Base-by-base conservation (phyloP, 64 coral and sea anemone genomes). In the Catalaphyllia jardinei region DNA sequence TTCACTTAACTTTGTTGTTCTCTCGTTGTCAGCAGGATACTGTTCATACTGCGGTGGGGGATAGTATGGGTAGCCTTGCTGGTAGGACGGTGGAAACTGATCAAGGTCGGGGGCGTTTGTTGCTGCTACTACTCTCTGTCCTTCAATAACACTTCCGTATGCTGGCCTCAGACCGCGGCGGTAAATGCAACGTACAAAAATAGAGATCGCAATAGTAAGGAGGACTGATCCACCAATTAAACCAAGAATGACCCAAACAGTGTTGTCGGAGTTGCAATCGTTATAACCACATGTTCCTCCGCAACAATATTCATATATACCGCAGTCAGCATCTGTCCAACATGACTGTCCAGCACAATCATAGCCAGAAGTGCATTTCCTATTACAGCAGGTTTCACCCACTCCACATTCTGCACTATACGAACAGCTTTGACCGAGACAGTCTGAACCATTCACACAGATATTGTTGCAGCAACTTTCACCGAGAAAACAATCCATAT, bases 11-110 rank as follows among this genome's bases (percentile, higher is more conserved):
- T 77, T 77, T 20, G 39, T 30, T 77, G 17, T 22, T 24, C 4
- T 42, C 24, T 19, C 74, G 11, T 85, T 85, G 81, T 71, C 29
- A 52, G 46, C 62, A 18, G 61, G 65, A 25, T 85, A 85, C n/a
- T 85, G 65, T 24, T 25, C 65, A 69, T 69, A 69, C 65, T 69
- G 65, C 25, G 65, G 65, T 27, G 65, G 65, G 65, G 65, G 65
- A 22, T 25, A 25, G 65, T 28, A n/a, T 69, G 65, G 22, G 65
- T 69, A 69, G 22, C 65, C 65, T 25, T 69, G 65, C n/a, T 69
- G 65, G 65, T 69, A 69, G 22, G 65, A 11, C 10, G 65, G 65
- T 69, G 65, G 65, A 10, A 10, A 27, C 65, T 69, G 5, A n/a
- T 7, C 22, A 27, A 27, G 24, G 65, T 69, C 27, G 65, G 65